Percentiles rank a stretch among this genome's conserved stretches.
Evolutionary conservation across 1,140 invertebrate genomes (phyloP).

Genomic region (Drosophila athabasca): DNA sequence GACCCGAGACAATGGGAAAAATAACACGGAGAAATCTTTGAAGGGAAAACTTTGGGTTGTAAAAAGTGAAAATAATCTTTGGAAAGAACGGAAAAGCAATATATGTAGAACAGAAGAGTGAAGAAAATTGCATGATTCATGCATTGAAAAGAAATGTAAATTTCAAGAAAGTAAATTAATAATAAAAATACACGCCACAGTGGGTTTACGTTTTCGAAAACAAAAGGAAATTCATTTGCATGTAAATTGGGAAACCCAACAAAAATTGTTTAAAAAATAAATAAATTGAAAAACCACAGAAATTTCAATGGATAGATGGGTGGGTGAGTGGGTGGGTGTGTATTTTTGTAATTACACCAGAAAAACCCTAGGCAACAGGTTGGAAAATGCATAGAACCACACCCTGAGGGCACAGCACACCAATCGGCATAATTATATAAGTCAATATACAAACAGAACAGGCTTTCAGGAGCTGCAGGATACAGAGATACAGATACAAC

Average conservation of each 20-base stretch:
- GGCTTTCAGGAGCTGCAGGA: slow-evolving; percentile 10
- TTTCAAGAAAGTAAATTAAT: slow-evolving; percentile 59
- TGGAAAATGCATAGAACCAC: not conserved
- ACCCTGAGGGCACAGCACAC: not conserved
- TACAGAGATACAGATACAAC: slow-evolving; percentile 11
- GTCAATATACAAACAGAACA: slow-evolving; percentile 27
- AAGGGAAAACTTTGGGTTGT: not conserved
- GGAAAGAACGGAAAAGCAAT: slow-evolving; percentile 7
- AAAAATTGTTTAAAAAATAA: slow-evolving; percentile 24
- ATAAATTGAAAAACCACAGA: not conserved
- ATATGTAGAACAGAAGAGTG: not conserved
- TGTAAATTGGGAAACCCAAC: slow-evolving; percentile 39
- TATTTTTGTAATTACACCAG: slow-evolving; percentile 33
- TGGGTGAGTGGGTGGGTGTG: not conserved
- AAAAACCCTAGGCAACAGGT: slow-evolving; percentile 15
- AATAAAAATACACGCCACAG: slow-evolving; percentile 37
- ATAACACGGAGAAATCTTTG: slow-evolving; percentile 16
- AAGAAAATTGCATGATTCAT: slow-evolving; percentile 40
- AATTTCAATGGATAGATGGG: slow-evolving; percentile 6
- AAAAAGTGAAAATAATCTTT: too few species aligned
- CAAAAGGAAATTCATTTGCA: slow-evolving; percentile 67
- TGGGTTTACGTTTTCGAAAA: slow-evolving; percentile 21
- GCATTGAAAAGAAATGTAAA: slow-evolving; percentile 54
- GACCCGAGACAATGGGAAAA: slow-evolving; percentile 3
- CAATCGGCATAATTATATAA: slow-evolving; percentile 44